Base-by-base conservation (phyloP, 2,797 vertebrate genomes). In the Anabas testudineus region DNA sequence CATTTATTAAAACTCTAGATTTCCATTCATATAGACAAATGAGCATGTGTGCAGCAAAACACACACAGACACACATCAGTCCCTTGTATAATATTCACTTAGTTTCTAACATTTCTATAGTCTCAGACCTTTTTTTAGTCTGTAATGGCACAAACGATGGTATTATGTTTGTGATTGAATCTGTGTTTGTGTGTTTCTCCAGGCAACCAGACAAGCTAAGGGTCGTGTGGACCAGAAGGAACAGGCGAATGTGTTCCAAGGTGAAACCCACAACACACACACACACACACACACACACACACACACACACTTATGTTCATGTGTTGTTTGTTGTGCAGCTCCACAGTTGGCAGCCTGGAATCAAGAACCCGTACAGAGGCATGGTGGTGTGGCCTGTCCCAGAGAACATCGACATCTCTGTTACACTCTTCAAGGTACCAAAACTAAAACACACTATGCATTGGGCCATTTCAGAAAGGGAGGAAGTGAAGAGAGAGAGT, bases 201-300 rank as follows among this genome's bases (percentile, higher is more conserved):
- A 98, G 97, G 97, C 96, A 97, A 84, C 97, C 97, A 2, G 96
- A 98, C 91, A 98, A 97, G 84, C 85, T 98, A 72, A 93, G 95
- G 67, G 95, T 98, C 76, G 95, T 97, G 37, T 98, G 96, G 97
- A 97, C 96, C 57, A 92, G 97, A 62, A 93, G 97, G 77, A 97
- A 96, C 91, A 91, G 96, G 30, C 94, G 97, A 19, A 93, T 96
- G 90, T 96, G 95, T 80, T 96, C 97, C 60, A 98, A 97, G 95
- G 97, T 98, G 67, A 83, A 77, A 39, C 48, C 43, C 37, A n/a
- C 42, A 24, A 24, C 21, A 60, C 28, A 67, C 5, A 49, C 12
- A 51, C 18, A 63, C 36, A 68, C 46, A 53, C 42, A 68, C 22
- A 60, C 15, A 54, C 37, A 70, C 6, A 57, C 16, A 57, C 34